Evolutionary conservation across 2,797 vertebrate species (phyloP).

Genomic region (Melanotaenia pygmaea): DNA sequence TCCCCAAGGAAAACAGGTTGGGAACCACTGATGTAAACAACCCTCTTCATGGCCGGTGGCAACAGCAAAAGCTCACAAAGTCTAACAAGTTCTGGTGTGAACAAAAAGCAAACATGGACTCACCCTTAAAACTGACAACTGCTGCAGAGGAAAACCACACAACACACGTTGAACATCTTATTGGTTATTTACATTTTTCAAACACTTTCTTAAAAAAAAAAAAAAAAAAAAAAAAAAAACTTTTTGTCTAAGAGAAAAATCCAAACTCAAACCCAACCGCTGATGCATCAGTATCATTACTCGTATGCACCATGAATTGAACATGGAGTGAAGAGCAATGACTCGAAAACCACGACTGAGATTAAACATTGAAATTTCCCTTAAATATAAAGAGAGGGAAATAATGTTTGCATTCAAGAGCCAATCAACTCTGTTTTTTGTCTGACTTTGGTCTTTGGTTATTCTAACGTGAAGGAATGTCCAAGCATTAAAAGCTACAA

Average conservation of each 20-base stretch:
- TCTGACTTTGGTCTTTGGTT: conserved; percentile 21
- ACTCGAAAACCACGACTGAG: background rate
- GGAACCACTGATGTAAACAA: no score
- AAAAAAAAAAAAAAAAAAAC: no score
- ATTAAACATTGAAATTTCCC: background rate
- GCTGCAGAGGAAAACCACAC: background rate
- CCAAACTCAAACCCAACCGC: background rate
- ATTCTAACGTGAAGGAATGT: background rate
- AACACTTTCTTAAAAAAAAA: background rate
- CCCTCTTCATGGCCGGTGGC: no score
- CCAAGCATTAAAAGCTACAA: conserved; percentile 27
- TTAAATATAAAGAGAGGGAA: background rate
- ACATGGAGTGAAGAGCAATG: background rate
- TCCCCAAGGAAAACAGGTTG: no score
- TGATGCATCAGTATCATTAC: background rate
- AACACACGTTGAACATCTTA: background rate
- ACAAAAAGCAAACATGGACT: background rate
- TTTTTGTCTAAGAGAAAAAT: background rate
- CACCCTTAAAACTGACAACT: background rate
- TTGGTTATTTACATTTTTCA: background rate
- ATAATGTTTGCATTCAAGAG: conserved; percentile 4
- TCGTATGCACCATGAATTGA: conserved; percentile 20
- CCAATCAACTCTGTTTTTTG: conserved; percentile 6
- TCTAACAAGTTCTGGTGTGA: no score
- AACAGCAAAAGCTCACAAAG: no score